Conservation (phyloP, 2,113 vertebrate species). For the Melanocharis versteri region DNA sequence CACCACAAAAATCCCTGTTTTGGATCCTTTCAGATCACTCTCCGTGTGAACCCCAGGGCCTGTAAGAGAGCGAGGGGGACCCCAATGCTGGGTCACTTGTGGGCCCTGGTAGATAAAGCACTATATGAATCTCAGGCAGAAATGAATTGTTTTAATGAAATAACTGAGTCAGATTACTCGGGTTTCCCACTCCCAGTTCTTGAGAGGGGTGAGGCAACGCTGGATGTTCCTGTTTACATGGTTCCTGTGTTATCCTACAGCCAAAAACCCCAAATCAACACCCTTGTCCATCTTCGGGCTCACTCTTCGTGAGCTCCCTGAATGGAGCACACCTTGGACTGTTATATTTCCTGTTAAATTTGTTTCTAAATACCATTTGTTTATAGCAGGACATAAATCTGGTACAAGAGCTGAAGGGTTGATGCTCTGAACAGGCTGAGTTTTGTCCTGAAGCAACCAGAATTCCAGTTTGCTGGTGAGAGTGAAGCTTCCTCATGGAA, state of each 20-base stretch:
- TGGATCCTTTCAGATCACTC: neutral
- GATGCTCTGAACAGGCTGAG: neutral
- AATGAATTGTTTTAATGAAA: slow-evolving; percentile 1
- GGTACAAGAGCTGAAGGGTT: neutral
- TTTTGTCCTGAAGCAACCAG: neutral
- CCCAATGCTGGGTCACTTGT: neutral
- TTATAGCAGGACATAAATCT: neutral
- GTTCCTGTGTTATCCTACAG: neutral
- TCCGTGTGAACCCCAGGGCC: neutral
- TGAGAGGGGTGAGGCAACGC: neutral
- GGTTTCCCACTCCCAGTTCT: neutral
- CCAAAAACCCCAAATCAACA: neutral
- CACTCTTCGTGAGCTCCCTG: neutral
- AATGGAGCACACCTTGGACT: neutral
- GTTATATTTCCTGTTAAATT: neutral
- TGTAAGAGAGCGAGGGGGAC: neutral
- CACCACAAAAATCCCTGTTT: neutral
- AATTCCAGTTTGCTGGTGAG: neutral
- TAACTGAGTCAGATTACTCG: neutral
- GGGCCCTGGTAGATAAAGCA: slow-evolving; percentile 9
- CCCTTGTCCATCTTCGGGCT: neutral
- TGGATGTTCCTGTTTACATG: slow-evolving; percentile 1
- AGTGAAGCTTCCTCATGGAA: neutral
- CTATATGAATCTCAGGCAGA: slow-evolving; percentile 46
- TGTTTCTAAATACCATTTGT: neutral